These are phyloP conservation scores for Cyclophora albipunctata DNA, from an alignment of 2,888 invertebrate genomes.

Conservation along the genomic window DNA sequence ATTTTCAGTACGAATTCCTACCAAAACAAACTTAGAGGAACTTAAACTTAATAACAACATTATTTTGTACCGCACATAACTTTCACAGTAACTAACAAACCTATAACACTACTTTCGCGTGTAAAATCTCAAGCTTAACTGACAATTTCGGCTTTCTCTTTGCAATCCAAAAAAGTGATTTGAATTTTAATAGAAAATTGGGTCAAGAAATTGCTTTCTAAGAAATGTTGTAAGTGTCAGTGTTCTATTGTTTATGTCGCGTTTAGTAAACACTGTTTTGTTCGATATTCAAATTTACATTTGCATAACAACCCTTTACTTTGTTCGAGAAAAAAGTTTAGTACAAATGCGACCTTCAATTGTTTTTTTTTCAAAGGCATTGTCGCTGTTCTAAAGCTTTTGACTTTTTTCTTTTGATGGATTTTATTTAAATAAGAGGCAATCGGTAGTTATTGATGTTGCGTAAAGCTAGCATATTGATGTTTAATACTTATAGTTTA, in stretches of 20 bases:
- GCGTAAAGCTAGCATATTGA: too few species aligned
- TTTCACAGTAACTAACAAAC: not conserved
- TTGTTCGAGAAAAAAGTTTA: not conserved
- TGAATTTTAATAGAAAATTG: conserved; percentile 68
- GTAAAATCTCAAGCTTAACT: conserved; percentile 51
- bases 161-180: conserved; percentile 63
- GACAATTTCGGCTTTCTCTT: conserved; percentile 61
- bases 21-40: conserved; percentile 32
- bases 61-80: too few species aligned
- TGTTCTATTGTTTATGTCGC: conserved; percentile 12
- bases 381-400: too few species aligned
- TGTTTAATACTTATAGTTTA: too few species aligned
- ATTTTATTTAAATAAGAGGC: too few species aligned
- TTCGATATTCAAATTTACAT: conserved; percentile 18
- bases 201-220: conserved; percentile 48
- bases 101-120: conserved; percentile 52
- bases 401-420: too few species aligned
- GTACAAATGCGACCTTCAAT: too few species aligned
- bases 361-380: too few species aligned
- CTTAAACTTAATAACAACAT: conserved; percentile 22
- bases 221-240: conserved; percentile 26
- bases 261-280: conserved; percentile 12
- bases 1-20: conserved; percentile 33
- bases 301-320: conserved; percentile 18
- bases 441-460: too few species aligned